Evolutionary conservation across 2,888 invertebrate species (phyloP).

Genomic region (Arctia plantaginis): DNA sequence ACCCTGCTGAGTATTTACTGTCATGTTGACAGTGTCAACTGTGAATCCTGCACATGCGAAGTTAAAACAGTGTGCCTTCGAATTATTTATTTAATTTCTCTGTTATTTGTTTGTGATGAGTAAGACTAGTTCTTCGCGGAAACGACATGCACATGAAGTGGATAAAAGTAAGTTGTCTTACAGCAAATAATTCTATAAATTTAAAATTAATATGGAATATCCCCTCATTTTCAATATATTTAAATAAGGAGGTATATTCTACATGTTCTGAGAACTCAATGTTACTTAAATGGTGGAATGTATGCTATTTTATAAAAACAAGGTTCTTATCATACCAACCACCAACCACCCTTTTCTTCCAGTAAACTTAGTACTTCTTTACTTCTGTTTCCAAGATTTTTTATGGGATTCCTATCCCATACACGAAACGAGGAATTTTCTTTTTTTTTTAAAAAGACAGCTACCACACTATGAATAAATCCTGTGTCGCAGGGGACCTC

Average conservation of each 20-base stretch:
- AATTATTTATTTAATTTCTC: neutral
- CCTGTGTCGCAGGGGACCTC: no score
- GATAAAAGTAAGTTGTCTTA: conserved; percentile 43
- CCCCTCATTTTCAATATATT: neutral
- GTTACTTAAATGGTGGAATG: neutral
- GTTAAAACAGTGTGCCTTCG: neutral
- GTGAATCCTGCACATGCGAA: neutral
- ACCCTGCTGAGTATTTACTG: no score
- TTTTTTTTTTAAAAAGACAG: no score
- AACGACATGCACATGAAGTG: conserved; percentile 45
- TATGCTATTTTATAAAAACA: neutral
- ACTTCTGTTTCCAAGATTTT: no score
- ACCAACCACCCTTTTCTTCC: no score
- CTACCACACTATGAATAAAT: no score
- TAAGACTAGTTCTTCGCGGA: conserved; percentile 45
- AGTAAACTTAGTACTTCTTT: neutral
- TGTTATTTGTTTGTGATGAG: neutral
- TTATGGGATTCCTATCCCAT: no score
- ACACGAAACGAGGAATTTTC: no score
- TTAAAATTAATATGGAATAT: neutral
- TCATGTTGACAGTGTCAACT: neutral
- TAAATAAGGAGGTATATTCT: neutral
- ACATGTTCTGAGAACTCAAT: neutral
- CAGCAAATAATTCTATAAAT: neutral
- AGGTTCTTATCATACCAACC: neutral